These are phyloP conservation scores for Drosophila nannoptera DNA, from an alignment of 1,140 invertebrate species.

Conservation along the genomic window DNA sequence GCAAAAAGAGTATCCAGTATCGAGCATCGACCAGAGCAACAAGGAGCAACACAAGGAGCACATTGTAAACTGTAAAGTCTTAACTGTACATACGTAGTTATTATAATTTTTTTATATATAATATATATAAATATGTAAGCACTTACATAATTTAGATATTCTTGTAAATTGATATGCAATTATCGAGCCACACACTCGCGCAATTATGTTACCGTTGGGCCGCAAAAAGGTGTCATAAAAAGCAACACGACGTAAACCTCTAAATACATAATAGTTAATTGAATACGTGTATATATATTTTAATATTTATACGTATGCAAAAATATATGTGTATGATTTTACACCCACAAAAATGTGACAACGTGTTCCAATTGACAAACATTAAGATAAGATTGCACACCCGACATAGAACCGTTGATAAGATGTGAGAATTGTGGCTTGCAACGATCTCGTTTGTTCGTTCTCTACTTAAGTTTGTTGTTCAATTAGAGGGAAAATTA, in stretches of 20 bases:
- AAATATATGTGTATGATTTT: slow-evolving; percentile 4
- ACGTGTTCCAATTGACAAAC: neutral
- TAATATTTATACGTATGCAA: neutral
- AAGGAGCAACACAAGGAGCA: neutral
- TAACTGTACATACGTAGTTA: slow-evolving; percentile 47
- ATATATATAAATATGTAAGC: slow-evolving; percentile 16
- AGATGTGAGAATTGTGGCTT: neutral
- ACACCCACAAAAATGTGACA: neutral
- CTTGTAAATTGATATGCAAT: slow-evolving; percentile 36
- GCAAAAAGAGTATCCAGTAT: slow-evolving; percentile 3
- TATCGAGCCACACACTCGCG: slow-evolving; percentile 20
- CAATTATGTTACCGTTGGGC: slow-evolving; percentile 13
- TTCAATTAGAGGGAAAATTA: slow-evolving; percentile 3
- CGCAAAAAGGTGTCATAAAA: slow-evolving; percentile 35
- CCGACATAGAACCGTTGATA: neutral
- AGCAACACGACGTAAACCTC: slow-evolving; percentile 22
- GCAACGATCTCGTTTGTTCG: neutral
- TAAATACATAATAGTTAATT: slow-evolving; percentile 26
- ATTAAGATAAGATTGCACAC: neutral
- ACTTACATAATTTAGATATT: slow-evolving; percentile 25
- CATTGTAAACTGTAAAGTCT: slow-evolving; percentile 17
- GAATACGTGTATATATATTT: slow-evolving; percentile 17
- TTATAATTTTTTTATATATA: slow-evolving; percentile 15
- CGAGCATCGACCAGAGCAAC: slow-evolving; percentile 13
- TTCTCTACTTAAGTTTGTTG: neutral